Base-by-base conservation (phyloP, 2,113 vertebrate species). In the Chinchilla lanigera region DNA sequence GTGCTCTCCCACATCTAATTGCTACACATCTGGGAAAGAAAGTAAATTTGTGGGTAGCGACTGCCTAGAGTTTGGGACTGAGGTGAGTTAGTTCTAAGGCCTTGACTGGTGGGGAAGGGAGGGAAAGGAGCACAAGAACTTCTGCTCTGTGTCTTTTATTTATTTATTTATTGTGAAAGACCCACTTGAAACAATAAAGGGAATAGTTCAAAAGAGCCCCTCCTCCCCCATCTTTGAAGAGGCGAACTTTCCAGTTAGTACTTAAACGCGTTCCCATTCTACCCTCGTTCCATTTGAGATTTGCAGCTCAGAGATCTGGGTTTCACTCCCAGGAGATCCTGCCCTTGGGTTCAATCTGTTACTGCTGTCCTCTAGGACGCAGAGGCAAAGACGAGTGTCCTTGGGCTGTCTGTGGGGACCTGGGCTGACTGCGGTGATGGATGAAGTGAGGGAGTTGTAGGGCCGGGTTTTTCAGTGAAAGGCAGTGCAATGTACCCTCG, bases 391-490 rank as follows among this genome's bases (percentile, higher is more conserved):
- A 78, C 17, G 5, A 41, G 41, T 44, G 20, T 52, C 56, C 24
- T 5, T 4, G 22, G 56, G 33, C 56, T 78, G 44, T 50, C 3
- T 22, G 5, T 35, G 17, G 19, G 30, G 24, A 65, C 24, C 22
- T n/a, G n/a, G 19, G n/a, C 20, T 52, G 56, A 30, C 24, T 13
- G 7, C 14, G 2, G 24, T 1, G 0, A 63, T 61, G 47, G 1
- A 60, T 60, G 58, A 35, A 90, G 47, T 54, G 47, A 19, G 24
- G 5, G 22, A 22, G 20, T 26, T 11, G 35, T n/a, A 54, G 11
- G 14, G 47, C 17, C 16, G 41, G 52, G n/a, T 16, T 56, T 65
- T 54, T 67, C 35, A 52, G 33, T 20, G 30, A 9, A 52, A 65
- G 65, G 65, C 33, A n/a, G 16, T 69, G 65, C 65, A 69, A 17